Evolutionary conservation across 2,113 vertebrate species (phyloP), one percentile per base, ranked within the genome.

Genomic region (Alligator mississippiensis): DNA sequence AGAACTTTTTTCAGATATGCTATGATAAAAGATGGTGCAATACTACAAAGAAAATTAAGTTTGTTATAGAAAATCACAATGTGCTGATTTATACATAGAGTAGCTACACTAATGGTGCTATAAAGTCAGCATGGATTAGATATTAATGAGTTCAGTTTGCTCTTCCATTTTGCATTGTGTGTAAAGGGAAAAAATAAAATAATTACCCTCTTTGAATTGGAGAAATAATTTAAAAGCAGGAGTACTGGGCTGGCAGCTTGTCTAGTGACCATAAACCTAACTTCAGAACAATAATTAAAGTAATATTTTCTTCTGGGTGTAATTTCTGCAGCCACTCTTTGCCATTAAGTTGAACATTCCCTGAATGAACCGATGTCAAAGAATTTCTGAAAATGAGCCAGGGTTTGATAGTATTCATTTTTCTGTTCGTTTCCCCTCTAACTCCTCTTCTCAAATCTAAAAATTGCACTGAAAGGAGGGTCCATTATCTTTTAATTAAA

Each of bases 251-350:
- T 68, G 34, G 15, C 11, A 74, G 47, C 12, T 77, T 59, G 4
- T 59, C 34, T 80, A 6, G 9, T 93, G 27, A 74, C 63, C 57
- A 68, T n/a, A 76, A 89, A 66, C 1, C 0, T 47, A n/a, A 34
- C 15, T 74, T 14, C 5, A 57, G 58, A 90, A 87, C 10, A 89
- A 86, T 85, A 54, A 75, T 58, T 58, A 47, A 72, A 87, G 14
- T 9, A 70, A 28, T 38, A 81, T 79, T 85, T 92, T 79, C 58
- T 96, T 74, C 11, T 81, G 3, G 16, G 30, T 63, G 2, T 79
- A 79, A 84, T 84, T 92, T 95, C 38, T 81, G 27, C 38, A 85
- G 18, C 10, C 72, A 5, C 14, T 75, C 13, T 85, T 94, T 84
- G 77, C 62, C 54, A 68, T 10, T 27, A 70, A 54, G 2, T 3